Conservation (phyloP, 2,888 invertebrate genomes). For the Ceramica pisi region DNA sequence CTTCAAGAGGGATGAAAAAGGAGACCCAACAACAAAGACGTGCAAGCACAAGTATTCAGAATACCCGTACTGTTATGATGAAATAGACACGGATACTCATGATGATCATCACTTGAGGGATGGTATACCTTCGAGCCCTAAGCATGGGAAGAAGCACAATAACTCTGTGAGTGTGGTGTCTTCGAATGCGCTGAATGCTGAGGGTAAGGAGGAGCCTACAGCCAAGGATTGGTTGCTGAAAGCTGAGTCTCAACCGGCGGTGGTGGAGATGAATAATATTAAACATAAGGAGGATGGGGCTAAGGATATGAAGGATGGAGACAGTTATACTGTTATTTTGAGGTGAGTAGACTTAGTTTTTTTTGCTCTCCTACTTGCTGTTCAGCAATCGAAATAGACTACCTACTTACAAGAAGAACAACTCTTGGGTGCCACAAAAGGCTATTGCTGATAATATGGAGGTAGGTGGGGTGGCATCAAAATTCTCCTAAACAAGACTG, state of each 20-base stretch:
- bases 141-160: slow-evolving; percentile 84
- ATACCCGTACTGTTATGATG: slow-evolving; percentile 96
- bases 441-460: too few relatives aligned
- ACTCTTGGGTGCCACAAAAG: too few relatives aligned
- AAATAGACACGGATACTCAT: slow-evolving; percentile 94
- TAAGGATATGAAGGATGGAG: slow-evolving; percentile 91
- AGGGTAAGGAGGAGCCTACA: slow-evolving; percentile 84
- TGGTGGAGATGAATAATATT: slow-evolving; percentile 88
- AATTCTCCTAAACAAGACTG: too few relatives aligned
- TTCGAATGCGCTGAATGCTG: slow-evolving; percentile 83
- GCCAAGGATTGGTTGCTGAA: slow-evolving; percentile 87
- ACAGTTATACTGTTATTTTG: slow-evolving; percentile 95
- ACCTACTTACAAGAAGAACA: too few relatives aligned
- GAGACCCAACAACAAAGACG: slow-evolving; percentile 91
- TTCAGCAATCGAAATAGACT: too few relatives aligned
- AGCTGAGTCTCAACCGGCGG: slow-evolving; percentile 78
- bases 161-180: slow-evolving; percentile 89
- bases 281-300: slow-evolving; percentile 85
- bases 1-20: slow-evolving; percentile 85
- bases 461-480: too few relatives aligned
- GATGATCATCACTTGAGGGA: slow-evolving; percentile 91
- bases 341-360: slow-evolving; percentile 80
- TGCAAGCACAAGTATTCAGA: slow-evolving; percentile 97
- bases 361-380: neutral
- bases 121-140: slow-evolving; percentile 85